phyloP scores from a whole-genome alignment of 2,113 vertebrate genomes.

The Anolis carolinensis region DNA sequence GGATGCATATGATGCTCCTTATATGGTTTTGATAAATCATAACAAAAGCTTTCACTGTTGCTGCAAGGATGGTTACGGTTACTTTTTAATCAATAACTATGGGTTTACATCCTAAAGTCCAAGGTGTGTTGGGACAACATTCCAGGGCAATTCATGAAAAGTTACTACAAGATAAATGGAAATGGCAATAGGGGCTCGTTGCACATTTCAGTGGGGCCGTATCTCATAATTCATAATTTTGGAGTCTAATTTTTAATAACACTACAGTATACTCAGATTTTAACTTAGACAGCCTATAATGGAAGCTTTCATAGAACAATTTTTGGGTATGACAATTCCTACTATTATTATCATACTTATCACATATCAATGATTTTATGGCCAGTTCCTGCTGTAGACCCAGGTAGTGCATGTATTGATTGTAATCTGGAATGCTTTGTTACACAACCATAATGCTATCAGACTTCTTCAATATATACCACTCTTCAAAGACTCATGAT shows the following conservation, averaged over 20 bases:
- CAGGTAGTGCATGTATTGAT: not conserved
- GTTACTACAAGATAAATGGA: too few species aligned
- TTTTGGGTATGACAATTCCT: not conserved
- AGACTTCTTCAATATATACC: too few species aligned
- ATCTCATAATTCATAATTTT: too few species aligned
- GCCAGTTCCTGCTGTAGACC: not conserved
- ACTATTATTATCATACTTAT: not conserved
- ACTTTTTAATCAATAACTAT: too few species aligned
- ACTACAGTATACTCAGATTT: too few species aligned
- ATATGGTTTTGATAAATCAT: not conserved
- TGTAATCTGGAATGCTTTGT: not conserved
- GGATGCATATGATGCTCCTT: not conserved
- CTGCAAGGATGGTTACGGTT: too few species aligned
- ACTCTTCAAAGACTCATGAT: not conserved
- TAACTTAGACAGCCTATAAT: not conserved
- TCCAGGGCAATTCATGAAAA: too few species aligned
- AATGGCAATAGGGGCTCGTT: too few species aligned
- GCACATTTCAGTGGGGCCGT: too few species aligned
- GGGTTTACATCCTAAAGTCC: too few species aligned
- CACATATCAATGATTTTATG: not conserved
- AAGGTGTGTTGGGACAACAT: too few species aligned
- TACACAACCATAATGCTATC: not conserved
- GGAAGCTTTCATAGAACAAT: not conserved
- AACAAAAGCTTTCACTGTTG: not conserved
- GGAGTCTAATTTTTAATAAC: too few species aligned